Evolutionary conservation across 2,113 vertebrate genomes (phyloP).

Genomic region (Muntiacus muntjak): DNA sequence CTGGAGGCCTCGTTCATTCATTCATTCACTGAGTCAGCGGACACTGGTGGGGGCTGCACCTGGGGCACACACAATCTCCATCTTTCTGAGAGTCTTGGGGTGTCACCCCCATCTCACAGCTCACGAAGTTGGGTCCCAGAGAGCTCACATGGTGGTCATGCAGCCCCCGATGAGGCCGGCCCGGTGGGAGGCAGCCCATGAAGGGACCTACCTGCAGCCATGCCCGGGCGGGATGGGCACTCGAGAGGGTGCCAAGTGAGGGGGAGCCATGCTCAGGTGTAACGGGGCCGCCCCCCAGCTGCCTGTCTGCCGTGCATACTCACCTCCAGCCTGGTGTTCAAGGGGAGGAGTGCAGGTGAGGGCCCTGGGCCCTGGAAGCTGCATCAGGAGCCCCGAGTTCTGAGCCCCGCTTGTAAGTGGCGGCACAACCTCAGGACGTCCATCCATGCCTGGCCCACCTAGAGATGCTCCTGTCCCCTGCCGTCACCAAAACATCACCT

Average conservation of each 20-base stretch:
- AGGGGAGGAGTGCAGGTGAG: no score
- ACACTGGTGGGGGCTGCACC: accelerated
- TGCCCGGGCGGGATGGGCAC: accelerated
- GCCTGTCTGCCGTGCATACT: accelerated
- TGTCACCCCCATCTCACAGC: accelerated
- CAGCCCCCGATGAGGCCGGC: accelerated
- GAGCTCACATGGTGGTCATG: not conserved
- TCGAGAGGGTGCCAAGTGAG: accelerated
- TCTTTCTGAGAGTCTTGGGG: not conserved
- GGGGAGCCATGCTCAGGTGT: accelerated
- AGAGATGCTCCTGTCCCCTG: not conserved
- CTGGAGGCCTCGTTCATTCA: accelerated
- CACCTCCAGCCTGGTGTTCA: not conserved
- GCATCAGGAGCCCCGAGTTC: not conserved
- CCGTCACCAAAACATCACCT: accelerated
- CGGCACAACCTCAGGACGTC: not conserved
- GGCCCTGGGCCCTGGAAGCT: not conserved
- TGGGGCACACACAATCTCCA: accelerated
- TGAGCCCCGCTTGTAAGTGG: accelerated
- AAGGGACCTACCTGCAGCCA: accelerated
- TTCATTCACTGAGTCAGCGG: accelerated
- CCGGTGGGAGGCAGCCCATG: accelerated
- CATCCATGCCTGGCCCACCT: accelerated
- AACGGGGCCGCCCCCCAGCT: accelerated
- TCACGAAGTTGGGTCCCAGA: not conserved